phyloP scores from a whole-genome alignment of 2,113 vertebrate genomes.

The Acanthisitta chloris region DNA sequence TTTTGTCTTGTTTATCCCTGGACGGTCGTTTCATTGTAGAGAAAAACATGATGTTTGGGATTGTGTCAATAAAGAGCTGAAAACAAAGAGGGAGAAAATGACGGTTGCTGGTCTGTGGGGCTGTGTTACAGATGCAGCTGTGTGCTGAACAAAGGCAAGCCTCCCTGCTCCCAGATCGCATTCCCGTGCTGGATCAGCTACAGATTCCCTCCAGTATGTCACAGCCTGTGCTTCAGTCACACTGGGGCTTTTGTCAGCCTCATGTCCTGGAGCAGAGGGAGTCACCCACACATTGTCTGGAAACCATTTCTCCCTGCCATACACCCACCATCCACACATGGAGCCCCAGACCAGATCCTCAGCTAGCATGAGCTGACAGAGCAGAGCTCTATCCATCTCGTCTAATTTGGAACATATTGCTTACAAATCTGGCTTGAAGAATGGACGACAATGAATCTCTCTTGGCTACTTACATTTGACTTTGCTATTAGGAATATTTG shows the following conservation, averaged over 20 bases:
- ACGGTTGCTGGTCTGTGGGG: neutral
- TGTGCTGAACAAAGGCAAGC: neutral
- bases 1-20: constrained; percentile 86
- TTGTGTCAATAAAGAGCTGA: constrained; percentile 95
- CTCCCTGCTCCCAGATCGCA: neutral
- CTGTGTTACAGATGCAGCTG: neutral
- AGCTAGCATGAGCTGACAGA: neutral
- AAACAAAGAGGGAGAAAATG: neutral
- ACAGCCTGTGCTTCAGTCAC: neutral
- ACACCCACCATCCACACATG: fast-evolving
- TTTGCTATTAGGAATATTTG: neutral
- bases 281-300: neutral
- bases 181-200: neutral
- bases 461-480: neutral
- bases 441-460: neutral
- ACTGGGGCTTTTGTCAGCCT: neutral
- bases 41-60: constrained; percentile 98
- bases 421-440: neutral
- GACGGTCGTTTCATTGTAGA: constrained; percentile 96
- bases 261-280: neutral
- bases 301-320: neutral
- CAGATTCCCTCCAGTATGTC: neutral
- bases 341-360: fast-evolving
- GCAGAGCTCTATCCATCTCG: neutral
- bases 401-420: neutral